A percentile compares a stretch with the other conserved stretches of the same genome.
These are phyloP conservation scores for Orthochromis malagaraziensis DNA, from an alignment of 2,113 vertebrate species.

Conservation along the genomic window DNA sequence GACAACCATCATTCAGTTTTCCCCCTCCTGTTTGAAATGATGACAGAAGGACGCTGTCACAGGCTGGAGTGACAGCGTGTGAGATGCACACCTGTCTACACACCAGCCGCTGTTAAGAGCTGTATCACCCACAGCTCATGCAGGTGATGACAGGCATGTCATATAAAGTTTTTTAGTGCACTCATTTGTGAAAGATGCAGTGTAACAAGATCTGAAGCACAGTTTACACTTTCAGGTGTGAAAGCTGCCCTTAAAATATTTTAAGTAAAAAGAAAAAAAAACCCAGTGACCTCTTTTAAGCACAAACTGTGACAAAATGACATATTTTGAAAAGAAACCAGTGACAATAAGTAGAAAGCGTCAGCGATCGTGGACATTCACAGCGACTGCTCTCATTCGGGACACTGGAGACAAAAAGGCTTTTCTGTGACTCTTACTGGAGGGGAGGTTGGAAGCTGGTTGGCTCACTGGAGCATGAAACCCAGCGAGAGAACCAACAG, in stretches of 20 bases:
- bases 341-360: neutral
- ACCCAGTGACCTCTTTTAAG: neutral
- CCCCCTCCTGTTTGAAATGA: neutral
- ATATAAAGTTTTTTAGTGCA: neutral
- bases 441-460: constrained; percentile 33
- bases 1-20: neutral
- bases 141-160: neutral
- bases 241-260: neutral
- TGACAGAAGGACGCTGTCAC: neutral
- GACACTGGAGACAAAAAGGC: constrained; percentile 35
- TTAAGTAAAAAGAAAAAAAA: neutral
- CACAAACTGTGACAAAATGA: neutral
- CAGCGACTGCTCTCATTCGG: constrained; percentile 6
- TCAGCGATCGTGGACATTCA: constrained; percentile 11
- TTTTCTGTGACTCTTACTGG: constrained; percentile 30
- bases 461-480: constrained; percentile 44
- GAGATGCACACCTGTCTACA: neutral
- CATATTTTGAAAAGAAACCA: neutral
- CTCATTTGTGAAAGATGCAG: neutral
- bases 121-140: neutral
- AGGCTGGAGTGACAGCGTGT: neutral
- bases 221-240: neutral
- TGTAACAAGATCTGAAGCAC: neutral
- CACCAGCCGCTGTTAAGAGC: neutral
- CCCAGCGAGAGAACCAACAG: constrained; percentile 22